Percentiles rank a stretch among this genome's conserved stretches.
Conservation (phyloP, 1,140 invertebrate genomes). For the Drosophila teissieri region DNA sequence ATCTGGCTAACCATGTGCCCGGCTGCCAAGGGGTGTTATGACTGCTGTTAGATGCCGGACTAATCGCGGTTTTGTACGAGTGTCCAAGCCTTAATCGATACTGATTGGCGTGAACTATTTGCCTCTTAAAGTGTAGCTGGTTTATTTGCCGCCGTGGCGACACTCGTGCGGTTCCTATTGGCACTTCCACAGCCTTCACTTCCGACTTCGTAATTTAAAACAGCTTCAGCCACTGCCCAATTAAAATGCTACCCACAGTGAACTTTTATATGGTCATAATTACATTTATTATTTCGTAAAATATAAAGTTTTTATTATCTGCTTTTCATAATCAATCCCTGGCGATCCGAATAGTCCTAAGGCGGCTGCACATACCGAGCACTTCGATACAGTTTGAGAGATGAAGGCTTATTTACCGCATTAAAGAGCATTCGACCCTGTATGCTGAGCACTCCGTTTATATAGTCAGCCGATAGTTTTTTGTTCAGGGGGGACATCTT, state of each 20-base stretch:
- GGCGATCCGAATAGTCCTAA: neutral
- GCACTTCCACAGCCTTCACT: too few species aligned
- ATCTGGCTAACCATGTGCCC: slow-evolving; percentile 38
- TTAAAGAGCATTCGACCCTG: neutral
- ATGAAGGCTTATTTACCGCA: neutral
- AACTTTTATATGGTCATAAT: too few species aligned
- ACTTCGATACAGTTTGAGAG: neutral
- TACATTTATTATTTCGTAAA: neutral
- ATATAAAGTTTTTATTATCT: neutral
- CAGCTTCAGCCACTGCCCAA: too few species aligned
- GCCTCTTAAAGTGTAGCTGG: slow-evolving; percentile 6
- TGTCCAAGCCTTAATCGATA: slow-evolving; percentile 33
- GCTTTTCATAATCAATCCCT: neutral
- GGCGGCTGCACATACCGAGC: neutral
- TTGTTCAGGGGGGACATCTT: neutral
- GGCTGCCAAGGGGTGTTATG: slow-evolving; percentile 40
- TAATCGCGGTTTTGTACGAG: slow-evolving; percentile 45
- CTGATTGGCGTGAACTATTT: slow-evolving; percentile 36
- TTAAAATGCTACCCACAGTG: too few species aligned
- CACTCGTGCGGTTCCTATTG: neutral
- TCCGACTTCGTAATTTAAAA: too few species aligned
- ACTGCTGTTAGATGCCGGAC: slow-evolving; percentile 50
- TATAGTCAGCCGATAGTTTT: slow-evolving; percentile 2
- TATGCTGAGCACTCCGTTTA: neutral
- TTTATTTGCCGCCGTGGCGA: neutral